Conservation (phyloP, 1,140 invertebrate genomes). For the Cydia amplana region DNA sequence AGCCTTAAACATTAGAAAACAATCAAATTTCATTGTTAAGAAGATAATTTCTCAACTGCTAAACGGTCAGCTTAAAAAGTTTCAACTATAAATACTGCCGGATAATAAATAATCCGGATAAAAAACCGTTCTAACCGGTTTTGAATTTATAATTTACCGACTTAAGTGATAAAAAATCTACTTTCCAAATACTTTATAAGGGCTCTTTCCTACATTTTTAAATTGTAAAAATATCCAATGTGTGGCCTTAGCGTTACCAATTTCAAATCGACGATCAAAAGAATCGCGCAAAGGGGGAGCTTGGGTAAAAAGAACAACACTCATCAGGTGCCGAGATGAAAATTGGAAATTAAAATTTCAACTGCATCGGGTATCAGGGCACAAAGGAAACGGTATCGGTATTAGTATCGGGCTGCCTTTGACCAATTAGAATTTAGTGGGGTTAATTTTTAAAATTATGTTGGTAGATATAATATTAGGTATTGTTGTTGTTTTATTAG, state of each 20-base stretch:
- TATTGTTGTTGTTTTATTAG: background rate
- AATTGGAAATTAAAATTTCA: constrained; percentile 70
- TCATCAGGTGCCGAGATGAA: constrained; percentile 44
- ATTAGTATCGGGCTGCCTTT: constrained; percentile 42
- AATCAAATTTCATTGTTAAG: no score
- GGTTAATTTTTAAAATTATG: background rate
- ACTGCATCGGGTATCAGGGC: constrained; percentile 47
- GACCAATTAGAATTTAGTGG: constrained; percentile 49
- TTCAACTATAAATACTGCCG: no score
- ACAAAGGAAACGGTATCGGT: constrained; percentile 40
- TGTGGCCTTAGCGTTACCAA: constrained; percentile 17
- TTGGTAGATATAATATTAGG: background rate
- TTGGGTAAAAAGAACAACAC: constrained; percentile 39
- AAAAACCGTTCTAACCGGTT: no score
- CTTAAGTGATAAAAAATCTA: no score
- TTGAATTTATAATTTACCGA: no score
- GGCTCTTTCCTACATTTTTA: background rate
- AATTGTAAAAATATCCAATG: background rate
- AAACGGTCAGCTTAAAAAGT: no score
- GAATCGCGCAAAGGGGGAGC: constrained; percentile 39
- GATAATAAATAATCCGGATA: no score
- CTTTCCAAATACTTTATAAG: no score
- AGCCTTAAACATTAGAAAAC: no score
- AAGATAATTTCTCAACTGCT: no score
- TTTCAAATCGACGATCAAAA: constrained; percentile 30